Evolutionary conservation across 1,140 invertebrate genomes (phyloP), one percentile per base, ranked within the genome.

Genomic region (Battus philenor): DNA sequence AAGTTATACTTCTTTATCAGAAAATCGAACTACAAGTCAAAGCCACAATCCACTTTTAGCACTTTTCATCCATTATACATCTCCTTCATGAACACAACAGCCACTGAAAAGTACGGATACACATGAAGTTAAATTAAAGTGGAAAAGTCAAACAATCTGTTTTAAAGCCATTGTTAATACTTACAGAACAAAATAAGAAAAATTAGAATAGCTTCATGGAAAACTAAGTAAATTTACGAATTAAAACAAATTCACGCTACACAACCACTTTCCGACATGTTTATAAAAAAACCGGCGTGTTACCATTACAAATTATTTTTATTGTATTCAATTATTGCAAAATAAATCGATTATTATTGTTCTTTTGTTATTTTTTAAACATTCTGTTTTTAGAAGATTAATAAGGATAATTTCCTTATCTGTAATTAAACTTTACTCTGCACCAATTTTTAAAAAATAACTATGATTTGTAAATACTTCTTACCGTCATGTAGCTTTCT

Each of bases 181-280:
- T 63, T 54, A 59, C 51, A 54, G 41, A 44, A 31, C 34, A 38
- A 18, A 44, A 39, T 31, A 15, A 41, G 11, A 46, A 33, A 18
- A 53, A 51, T 51, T 57, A 58, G 24, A 32, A 68, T 54, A 39
- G 33, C 38, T 47, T 31, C 20, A 24, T 36, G 13, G 6, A 20
- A 26, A 49, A 44, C 41, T 44, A 47, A 24, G 11, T 36, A 16
- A 45, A 31, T 52, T 11, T 49, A 43, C 22, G 45, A 33, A 53
- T 33, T 52, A 50, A 41, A 34, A 59, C 47, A 64, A 73, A 60
- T 62, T 74, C 68, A 77, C 68, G 49, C 68, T 50, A 59, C 63
- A 76, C 76, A 72, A 67, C 69, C 62, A 70, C 63, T 68, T 61
- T 63, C 74, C 64, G 72, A 81, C 75, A 78, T 78, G 67, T 78